Conservation (phyloP, 2,888 invertebrate genomes). For the Gymnocheta viridis region DNA sequence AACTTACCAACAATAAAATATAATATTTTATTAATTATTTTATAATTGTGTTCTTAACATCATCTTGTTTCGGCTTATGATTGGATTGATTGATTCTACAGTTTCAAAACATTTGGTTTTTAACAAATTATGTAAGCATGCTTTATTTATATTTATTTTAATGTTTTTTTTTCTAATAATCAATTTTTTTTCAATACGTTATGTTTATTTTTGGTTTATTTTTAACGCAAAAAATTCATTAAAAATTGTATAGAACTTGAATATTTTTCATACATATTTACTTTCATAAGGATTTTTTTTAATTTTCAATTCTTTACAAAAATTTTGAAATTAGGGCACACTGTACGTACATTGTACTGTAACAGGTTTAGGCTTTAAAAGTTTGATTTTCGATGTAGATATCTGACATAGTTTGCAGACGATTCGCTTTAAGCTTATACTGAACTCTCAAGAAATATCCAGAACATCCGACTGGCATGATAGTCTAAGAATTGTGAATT, state of each 20-base stretch:
- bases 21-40: constrained; percentile 59
- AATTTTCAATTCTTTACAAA: background rate
- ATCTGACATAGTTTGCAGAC: too few relatives aligned
- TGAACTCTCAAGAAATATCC: too few relatives aligned
- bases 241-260: background rate
- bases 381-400: too few relatives aligned
- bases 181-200: constrained; percentile 24
- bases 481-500: too few relatives aligned
- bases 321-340: background rate
- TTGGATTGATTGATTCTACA: constrained; percentile 70
- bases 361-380: too few relatives aligned
- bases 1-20: constrained; percentile 73
- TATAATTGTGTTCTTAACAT: constrained; percentile 66
- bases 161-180: constrained; percentile 36
- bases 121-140: constrained; percentile 81
- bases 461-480: too few relatives aligned
- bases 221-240: constrained; percentile 33
- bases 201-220: constrained; percentile 11
- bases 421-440: too few relatives aligned
- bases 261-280: background rate
- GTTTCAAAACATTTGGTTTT: constrained; percentile 75
- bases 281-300: background rate
- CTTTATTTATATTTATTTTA: constrained; percentile 72
- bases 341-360: too few relatives aligned
- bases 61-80: constrained; percentile 70